These are phyloP conservation scores for Apodemia mormo DNA, from an alignment of 2,888 invertebrate genomes.

Conservation along the genomic window DNA sequence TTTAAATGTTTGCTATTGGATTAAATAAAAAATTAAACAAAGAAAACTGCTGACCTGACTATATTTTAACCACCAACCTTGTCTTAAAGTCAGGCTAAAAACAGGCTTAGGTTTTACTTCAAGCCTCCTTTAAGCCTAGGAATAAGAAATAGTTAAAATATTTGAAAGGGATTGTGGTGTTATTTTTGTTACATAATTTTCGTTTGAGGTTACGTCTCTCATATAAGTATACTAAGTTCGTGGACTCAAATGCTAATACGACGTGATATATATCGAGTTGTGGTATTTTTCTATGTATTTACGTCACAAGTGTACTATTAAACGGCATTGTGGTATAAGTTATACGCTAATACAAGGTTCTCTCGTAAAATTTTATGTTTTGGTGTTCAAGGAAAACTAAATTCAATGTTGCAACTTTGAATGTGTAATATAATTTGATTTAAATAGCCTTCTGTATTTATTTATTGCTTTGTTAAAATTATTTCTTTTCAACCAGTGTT, in stretches of 20 bases:
- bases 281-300: slow-evolving; percentile 10
- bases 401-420: slow-evolving; percentile 34
- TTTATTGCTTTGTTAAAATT: no score
- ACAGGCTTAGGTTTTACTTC: no score
- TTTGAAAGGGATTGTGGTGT: no score
- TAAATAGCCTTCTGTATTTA: slow-evolving; percentile 17
- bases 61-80: no score
- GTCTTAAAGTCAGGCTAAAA: no score
- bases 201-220: neutral
- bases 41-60: no score
- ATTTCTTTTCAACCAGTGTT: no score
- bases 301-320: neutral
- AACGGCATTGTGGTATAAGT: slow-evolving; percentile 24
- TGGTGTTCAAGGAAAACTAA: slow-evolving; percentile 35
- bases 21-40: no score
- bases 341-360: slow-evolving; percentile 38
- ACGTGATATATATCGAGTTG: neutral
- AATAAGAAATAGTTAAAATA: no score
- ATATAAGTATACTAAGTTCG: neutral
- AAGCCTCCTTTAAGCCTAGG: no score
- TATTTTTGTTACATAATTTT: no score
- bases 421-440: slow-evolving; percentile 27
- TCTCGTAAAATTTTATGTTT: slow-evolving; percentile 40
- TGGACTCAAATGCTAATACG: neutral
- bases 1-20: no score